These are phyloP conservation scores for Cylindroiulus punctatus DNA, from an alignment of 2,888 invertebrate species.

Conservation along the genomic window DNA sequence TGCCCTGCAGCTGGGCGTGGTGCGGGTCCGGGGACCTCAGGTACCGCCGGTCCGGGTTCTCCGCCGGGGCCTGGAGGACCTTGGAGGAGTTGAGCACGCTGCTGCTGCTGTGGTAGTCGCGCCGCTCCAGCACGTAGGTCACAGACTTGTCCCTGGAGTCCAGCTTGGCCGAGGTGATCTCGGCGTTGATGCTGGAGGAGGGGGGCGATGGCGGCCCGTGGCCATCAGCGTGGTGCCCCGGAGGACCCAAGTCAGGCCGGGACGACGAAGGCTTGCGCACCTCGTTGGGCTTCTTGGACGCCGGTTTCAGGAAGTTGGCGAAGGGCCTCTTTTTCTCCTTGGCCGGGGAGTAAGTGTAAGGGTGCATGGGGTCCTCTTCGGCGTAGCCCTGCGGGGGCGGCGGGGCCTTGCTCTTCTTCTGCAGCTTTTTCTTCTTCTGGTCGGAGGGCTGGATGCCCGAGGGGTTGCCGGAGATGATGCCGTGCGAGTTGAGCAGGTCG, in stretches of 20 bases:
- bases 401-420: slow-evolving; percentile 57
- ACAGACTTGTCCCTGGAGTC: slow-evolving; percentile 47
- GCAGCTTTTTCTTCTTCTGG: slow-evolving; percentile 44
- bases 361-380: neutral
- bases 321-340: slow-evolving; percentile 78
- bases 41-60: neutral
- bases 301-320: slow-evolving; percentile 69
- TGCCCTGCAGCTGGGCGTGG: slow-evolving; percentile 39
- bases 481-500: slow-evolving; percentile 69
- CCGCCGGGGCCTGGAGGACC: neutral
- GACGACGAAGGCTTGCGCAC: neutral
- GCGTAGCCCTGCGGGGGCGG: slow-evolving; percentile 54
- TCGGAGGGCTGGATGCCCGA: slow-evolving; percentile 61
- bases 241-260: neutral
- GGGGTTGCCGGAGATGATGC: slow-evolving; percentile 61
- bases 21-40: neutral
- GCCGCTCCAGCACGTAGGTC: slow-evolving; percentile 53
- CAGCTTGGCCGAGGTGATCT: slow-evolving; percentile 48
- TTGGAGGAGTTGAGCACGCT: slow-evolving; percentile 42
- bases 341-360: neutral
- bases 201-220: neutral
- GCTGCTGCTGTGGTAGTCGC: slow-evolving; percentile 46
- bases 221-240: neutral
- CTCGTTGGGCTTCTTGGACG: slow-evolving; percentile 59
- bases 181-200: slow-evolving; percentile 36